phyloP scores from a whole-genome alignment of 2,888 invertebrate species.

The Idaea aversata region DNA sequence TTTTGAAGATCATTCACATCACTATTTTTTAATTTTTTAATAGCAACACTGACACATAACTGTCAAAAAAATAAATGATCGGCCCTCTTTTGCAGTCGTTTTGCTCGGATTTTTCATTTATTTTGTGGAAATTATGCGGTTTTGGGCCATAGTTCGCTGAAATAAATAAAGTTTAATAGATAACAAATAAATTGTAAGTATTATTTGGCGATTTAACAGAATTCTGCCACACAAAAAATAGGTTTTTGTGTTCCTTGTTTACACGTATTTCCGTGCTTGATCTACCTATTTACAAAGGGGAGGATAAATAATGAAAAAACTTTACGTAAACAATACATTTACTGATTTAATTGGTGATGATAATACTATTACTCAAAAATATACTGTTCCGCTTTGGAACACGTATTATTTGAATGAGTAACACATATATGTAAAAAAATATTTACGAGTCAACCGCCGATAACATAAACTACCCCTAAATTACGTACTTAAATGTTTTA shows the following conservation, averaged over 20 bases:
- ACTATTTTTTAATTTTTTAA: slow-evolving; percentile 12
- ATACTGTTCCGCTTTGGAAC: slow-evolving; percentile 13
- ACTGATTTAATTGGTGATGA: background rate
- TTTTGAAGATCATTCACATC: background rate
- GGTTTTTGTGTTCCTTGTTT: slow-evolving; percentile 59
- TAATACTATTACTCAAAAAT: background rate
- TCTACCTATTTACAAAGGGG: slow-evolving; percentile 73
- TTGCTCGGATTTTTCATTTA: slow-evolving; percentile 60
- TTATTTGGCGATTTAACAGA: slow-evolving; percentile 16
- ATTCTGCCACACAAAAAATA: slow-evolving; percentile 32
- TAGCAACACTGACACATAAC: slow-evolving; percentile 31
- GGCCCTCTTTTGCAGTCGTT: slow-evolving; percentile 53
- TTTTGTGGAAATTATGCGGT: slow-evolving; percentile 63
- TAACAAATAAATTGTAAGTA: slow-evolving; percentile 57
- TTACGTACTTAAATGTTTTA: slow-evolving; percentile 32
- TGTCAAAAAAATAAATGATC: slow-evolving; percentile 51
- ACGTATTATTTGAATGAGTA: slow-evolving; percentile 30
- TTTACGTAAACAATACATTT: background rate
- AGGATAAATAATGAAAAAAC: slow-evolving; percentile 49
- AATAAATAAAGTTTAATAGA: slow-evolving; percentile 46
- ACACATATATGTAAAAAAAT: slow-evolving; percentile 32
- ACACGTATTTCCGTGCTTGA: slow-evolving; percentile 67
- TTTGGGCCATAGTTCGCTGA: slow-evolving; percentile 52
- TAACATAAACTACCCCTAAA: slow-evolving; percentile 4
- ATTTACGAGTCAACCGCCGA: slow-evolving; percentile 10